Evolutionary conservation across 2,888 invertebrate genomes (phyloP).

Genomic region (Apamea anceps): DNA sequence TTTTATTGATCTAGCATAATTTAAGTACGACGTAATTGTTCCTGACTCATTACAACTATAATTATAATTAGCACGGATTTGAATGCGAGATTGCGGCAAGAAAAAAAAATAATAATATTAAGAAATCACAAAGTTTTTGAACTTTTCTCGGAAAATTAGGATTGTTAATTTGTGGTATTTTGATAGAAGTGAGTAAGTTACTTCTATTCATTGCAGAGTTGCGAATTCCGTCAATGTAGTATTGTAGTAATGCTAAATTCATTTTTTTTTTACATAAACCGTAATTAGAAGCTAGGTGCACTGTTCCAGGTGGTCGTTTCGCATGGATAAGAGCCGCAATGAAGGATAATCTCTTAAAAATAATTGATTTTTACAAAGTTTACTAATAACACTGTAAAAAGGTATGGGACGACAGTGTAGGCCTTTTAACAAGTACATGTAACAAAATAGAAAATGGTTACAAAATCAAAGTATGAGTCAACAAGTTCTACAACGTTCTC

Average conservation of each 20-base stretch:
- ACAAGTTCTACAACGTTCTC: not conserved
- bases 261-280: not conserved
- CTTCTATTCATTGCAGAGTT: not conserved
- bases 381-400: no score
- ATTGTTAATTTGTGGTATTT: not conserved
- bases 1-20: slow-evolving; percentile 53
- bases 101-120: slow-evolving; percentile 4
- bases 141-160: not conserved
- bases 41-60: slow-evolving; percentile 19
- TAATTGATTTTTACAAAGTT: no score
- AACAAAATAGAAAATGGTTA: not conserved
- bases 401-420: no score
- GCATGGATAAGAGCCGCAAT: not conserved
- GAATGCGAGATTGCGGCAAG: slow-evolving; percentile 7
- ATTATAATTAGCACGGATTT: slow-evolving; percentile 37
- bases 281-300: not conserved
- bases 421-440: not conserved
- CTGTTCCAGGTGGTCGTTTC: not conserved
- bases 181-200: not conserved
- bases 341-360: no score
- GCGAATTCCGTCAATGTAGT: not conserved
- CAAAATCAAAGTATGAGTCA: not conserved
- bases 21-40: slow-evolving; percentile 37
- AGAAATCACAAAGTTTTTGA: not conserved
- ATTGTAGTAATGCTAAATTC: no score